A percentile compares a stretch with the other conserved stretches of the same genome.
Conservation (phyloP, 2,888 invertebrate species). For the Drosophila nr. fundita region DNA sequence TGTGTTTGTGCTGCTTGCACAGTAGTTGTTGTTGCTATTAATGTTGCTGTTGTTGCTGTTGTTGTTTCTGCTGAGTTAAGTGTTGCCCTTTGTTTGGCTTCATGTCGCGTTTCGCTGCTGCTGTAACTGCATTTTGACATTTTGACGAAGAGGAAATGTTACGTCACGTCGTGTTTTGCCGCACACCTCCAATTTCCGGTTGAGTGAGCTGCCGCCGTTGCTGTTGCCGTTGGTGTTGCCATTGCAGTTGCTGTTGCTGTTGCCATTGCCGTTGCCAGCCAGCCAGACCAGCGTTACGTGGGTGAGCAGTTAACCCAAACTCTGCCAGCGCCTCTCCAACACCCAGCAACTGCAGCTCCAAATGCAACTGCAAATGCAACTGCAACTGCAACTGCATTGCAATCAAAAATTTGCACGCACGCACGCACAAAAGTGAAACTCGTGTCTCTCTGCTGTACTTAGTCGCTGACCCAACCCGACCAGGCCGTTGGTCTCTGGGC, state of each 20-base stretch:
- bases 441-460: conserved; percentile 38
- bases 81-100: conserved; percentile 65
- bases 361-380: conserved; percentile 3
- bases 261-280: conserved; percentile 25
- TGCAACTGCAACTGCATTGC: conserved; percentile 38
- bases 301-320: conserved; percentile 37
- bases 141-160: conserved; percentile 85
- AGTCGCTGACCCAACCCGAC: conserved; percentile 8
- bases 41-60: conserved; percentile 23
- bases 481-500: conserved; percentile 18
- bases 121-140: conserved; percentile 82
- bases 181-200: conserved; percentile 85
- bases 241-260: conserved; percentile 11
- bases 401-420: conserved; percentile 74
- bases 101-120: conserved; percentile 54
- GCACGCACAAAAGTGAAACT: conserved; percentile 62
- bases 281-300: conserved; percentile 40
- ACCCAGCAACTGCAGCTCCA: background rate
- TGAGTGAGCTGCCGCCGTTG: conserved; percentile 68
- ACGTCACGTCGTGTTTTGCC: conserved; percentile 85
- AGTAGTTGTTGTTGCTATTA: conserved; percentile 4
- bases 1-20: conserved; percentile 18
- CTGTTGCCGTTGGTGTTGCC: conserved; percentile 14
- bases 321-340: conserved; percentile 3
- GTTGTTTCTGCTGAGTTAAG: conserved; percentile 24